These are phyloP conservation scores for Vesta saturnalis DNA, from an alignment of 2,888 invertebrate species.

Conservation along the genomic window DNA sequence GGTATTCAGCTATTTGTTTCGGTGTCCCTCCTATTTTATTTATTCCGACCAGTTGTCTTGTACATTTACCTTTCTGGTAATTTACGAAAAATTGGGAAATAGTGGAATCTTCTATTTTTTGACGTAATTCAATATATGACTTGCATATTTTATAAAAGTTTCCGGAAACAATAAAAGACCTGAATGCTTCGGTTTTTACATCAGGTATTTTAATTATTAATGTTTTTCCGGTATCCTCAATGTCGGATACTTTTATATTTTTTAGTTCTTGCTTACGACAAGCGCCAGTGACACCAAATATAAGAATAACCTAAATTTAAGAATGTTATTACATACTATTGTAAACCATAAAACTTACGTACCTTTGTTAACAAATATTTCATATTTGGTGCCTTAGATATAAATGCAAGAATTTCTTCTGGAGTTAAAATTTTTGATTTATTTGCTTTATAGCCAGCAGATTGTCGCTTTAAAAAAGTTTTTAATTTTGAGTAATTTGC, in stretches of 20 bases:
- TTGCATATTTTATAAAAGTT: background rate
- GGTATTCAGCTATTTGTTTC: conserved; percentile 23
- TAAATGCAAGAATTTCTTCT: conserved; percentile 46
- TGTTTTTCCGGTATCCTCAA: background rate
- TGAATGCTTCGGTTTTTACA: conserved; percentile 20
- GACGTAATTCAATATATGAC: background rate
- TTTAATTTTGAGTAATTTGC: conserved; percentile 5
- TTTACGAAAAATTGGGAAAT: conserved; percentile 13
- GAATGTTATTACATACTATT: background rate
- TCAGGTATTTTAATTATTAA: background rate
- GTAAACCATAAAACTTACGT: background rate
- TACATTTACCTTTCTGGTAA: conserved; percentile 16
- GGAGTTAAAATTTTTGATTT: conserved; percentile 49
- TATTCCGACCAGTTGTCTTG: conserved; percentile 19
- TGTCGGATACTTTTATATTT: background rate
- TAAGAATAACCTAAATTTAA: conserved; percentile 1
- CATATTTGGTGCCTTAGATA: conserved; percentile 45
- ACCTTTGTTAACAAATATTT: conserved; percentile 41
- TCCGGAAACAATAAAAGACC: background rate
- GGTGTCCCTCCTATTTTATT: conserved; percentile 25
- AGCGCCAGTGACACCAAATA: background rate
- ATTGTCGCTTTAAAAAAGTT: conserved; percentile 46
- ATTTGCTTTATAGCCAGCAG: conserved; percentile 48
- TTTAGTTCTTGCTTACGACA: background rate
- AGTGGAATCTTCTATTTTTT: background rate